Evolutionary conservation across 2,797 vertebrate species (phyloP), one percentile per base, ranked within the genome.

Genomic region (Mormyrops boulengeri): DNA sequence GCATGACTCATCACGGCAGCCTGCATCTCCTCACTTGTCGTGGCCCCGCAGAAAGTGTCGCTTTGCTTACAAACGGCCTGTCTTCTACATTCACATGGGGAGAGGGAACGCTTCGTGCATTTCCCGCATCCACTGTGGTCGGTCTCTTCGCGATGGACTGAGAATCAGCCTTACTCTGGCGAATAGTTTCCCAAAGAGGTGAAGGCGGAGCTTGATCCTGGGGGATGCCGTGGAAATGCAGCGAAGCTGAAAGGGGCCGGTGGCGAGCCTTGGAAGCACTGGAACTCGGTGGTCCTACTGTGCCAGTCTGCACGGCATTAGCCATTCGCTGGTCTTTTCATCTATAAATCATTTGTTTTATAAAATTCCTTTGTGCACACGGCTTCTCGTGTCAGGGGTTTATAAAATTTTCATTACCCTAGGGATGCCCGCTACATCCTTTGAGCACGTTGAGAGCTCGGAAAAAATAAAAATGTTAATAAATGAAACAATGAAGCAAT

Each of bases 271-370:
- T 34, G 69, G 69, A 73, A 82, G 44, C 38, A 44, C 19, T 47
- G 41, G 41, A 47, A 4, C 82, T 85, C 49, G 12, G 82, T 52
- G 82, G 44, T 50, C 47, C 82, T 85, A 17, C 77, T 0, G 41
- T 47, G 19, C 19, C 52, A 38, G 22, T 89, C 6, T 3, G 14
- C 26, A 44, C 12, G n/a, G 12, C n/a, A 62, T 88, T 62, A 88
- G 57, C 86, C 87, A 88, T 49, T 88, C 44, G n/a, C 14, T 12
- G 52, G 34, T 17, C 34, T 89, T 53, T 80, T 89, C 84, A 60
- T 85, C 34, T 89, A 85, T 85, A 11, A 47, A 34, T 60, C 30
- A 85, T 89, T 60, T 88, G 66, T 88, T 82, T 55, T 53, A 80
- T 17, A 55, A 80, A 34, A 44, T 44, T 26, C 17, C 52, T 80